Evolutionary conservation across 2,888 invertebrate genomes (phyloP).

Genomic region (Acronicta leporina): DNA sequence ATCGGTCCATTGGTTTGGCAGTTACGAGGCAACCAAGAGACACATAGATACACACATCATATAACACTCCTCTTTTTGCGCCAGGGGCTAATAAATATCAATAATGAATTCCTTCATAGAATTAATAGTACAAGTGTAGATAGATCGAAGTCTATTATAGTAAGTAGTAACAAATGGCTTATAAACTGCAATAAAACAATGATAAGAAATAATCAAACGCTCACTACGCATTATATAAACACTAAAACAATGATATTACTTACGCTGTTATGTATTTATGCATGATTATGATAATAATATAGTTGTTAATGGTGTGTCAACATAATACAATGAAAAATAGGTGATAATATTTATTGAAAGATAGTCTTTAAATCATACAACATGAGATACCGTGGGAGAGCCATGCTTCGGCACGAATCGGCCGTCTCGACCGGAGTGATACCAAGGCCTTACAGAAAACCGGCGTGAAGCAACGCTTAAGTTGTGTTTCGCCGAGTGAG

Average conservation of each 20-base stretch:
- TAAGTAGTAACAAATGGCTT: slow-evolving; percentile 7
- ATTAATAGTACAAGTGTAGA: neutral
- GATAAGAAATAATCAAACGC: slow-evolving; percentile 30
- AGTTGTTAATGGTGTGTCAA: neutral
- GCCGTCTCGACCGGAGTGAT: too few species aligned
- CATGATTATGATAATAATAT: slow-evolving; percentile 11
- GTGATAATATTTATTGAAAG: neutral
- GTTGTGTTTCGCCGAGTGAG: too few species aligned
- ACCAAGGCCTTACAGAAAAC: too few species aligned
- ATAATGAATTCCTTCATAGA: neutral
- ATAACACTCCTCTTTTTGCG: too few species aligned
- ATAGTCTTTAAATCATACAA: neutral
- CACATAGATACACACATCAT: too few species aligned
- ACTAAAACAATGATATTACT: slow-evolving; percentile 25
- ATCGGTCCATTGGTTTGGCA: too few species aligned
- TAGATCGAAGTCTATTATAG: neutral
- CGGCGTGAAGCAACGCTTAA: too few species aligned
- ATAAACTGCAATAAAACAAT: slow-evolving; percentile 15
- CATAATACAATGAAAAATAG: too few species aligned
- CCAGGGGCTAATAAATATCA: too few species aligned
- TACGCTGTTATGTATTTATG: slow-evolving; percentile 3
- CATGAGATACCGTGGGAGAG: too few species aligned
- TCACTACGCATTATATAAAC: slow-evolving; percentile 4
- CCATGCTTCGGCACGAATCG: too few species aligned
- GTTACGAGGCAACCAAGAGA: too few species aligned